Base-by-base conservation (phyloP, 2,113 vertebrate genomes). In the Struthidea cinerea region DNA sequence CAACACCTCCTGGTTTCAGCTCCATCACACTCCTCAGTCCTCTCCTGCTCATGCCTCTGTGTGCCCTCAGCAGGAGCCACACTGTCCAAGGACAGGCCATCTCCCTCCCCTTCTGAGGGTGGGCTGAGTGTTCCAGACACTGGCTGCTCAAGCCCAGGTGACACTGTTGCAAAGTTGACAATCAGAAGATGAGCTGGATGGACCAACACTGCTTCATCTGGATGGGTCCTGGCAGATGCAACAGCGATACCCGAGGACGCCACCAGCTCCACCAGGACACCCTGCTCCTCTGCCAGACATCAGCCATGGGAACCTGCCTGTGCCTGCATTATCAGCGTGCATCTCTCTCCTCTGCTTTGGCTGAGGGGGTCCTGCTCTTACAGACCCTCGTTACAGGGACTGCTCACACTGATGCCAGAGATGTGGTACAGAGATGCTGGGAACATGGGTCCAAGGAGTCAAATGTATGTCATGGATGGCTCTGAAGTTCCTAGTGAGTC, bases 401-500 rank as follows among this genome's bases (percentile, higher is more conserved):
- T 86, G 28, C 71, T 28, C 57, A 17, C 37, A 10, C 22, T 28
- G 44, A 1, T 9, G 9, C 2, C 35, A 16, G 39, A 2, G 21
- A 1, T 10, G n/a, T 10, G 41, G 13, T 3, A 9, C 50, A 35
- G 55, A 52, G 30, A 3, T 18, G 39, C 8, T 53, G 59, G 49
- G 11, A n/a, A 10, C 0, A 9, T 28, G 10, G 7, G 10, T 12
- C n/a, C 3, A 8, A 8, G 22, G 28, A 30, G 49, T 30, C 39
- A 50, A 16, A 55, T 0, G 13, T 22, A 11, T 16, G 7, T 2
- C 1, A n/a, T 3, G 33, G 28, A 33, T 1, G 17, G 35, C 11
- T 70, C 70, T 55, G 52, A 28, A 75, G 35, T 5, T 93, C 35
- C 39, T 20, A 7, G 3, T 12, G 20, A 4, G 11, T 39, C 33